Base-by-base conservation (phyloP, 1,140 invertebrate genomes). In the Latrodectus geometricus region DNA sequence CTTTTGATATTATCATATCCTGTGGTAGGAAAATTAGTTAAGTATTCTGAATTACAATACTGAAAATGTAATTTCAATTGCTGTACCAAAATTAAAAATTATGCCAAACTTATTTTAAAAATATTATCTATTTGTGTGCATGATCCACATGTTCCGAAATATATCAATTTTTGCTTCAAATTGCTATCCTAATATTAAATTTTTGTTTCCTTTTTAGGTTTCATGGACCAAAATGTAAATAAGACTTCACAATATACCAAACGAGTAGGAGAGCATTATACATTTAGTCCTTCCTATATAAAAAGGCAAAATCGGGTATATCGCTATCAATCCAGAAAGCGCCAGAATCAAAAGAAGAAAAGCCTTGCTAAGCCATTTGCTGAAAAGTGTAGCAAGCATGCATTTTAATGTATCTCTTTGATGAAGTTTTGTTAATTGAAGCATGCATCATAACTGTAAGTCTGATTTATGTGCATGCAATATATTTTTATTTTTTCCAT, bases 341-440 rank as follows among this genome's bases (percentile, higher is more conserved):
- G 80, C 52, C 85, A 87, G 49, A 86, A 86, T 78, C 83, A 86
- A 86, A 86, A 86, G 35, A 86, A 86, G 74, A 86, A 86, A 23
- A 86, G 83, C 35, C 20, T 86, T 15, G 83, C 83, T 50, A 86
- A 86, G 35, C 83, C 83, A 48, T 86, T 86, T 72, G 83, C 83
- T 61, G 83, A 86, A 72, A 86, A 86, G 50, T 74, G 83, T 14
- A 61, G 54, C 54, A 86, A 52, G 50, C 74, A 86, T 20, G 68
- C 50, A 70, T 86, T 86, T 78, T 86, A 66, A 86, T 76, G 35
- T 70, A 76, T 76, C 68, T 84, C 54, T 61, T 14, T 14, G 54
- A 11, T 69, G 15, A 23, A 11, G 17, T 69, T 69, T 20, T 69
- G 20, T n/a, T 20, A 23, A 8, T 21, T 20, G 21, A 7, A 15